phyloP scores from a whole-genome alignment of 2,113 vertebrate genomes.

The Phalacrocorax pelagicus region DNA sequence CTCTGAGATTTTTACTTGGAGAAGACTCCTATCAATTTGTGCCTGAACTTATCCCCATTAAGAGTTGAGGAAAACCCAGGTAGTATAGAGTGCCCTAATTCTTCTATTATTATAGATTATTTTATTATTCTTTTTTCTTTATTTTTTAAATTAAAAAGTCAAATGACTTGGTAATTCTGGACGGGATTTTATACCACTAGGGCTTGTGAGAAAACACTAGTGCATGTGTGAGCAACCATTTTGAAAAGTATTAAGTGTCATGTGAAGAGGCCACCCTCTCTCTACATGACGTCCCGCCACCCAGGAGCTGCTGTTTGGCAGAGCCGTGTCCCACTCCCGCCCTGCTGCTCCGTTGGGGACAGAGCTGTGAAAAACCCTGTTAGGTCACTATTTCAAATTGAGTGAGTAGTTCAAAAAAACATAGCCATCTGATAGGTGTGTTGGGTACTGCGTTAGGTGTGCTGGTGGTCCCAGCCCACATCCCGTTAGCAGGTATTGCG shows the following conservation, averaged over 20 bases:
- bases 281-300: accelerated
- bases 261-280: neutral
- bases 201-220: neutral
- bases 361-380: neutral
- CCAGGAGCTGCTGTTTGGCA: neutral
- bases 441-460: neutral
- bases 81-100: neutral
- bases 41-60: neutral
- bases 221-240: accelerated
- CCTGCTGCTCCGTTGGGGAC: accelerated
- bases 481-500: accelerated
- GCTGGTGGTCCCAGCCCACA: neutral
- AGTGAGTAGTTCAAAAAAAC: neutral
- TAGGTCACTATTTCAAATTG: neutral
- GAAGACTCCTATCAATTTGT: neutral
- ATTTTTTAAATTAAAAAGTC: neutral
- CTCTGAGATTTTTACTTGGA: neutral
- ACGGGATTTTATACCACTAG: neutral
- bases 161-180: neutral
- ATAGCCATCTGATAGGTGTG: neutral
- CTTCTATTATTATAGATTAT: neutral
- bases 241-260: accelerated
- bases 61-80: neutral
- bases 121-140: neutral
- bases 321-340: accelerated